phyloP scores from a whole-genome alignment of 2,888 invertebrate genomes.

The Netelia virgata region DNA sequence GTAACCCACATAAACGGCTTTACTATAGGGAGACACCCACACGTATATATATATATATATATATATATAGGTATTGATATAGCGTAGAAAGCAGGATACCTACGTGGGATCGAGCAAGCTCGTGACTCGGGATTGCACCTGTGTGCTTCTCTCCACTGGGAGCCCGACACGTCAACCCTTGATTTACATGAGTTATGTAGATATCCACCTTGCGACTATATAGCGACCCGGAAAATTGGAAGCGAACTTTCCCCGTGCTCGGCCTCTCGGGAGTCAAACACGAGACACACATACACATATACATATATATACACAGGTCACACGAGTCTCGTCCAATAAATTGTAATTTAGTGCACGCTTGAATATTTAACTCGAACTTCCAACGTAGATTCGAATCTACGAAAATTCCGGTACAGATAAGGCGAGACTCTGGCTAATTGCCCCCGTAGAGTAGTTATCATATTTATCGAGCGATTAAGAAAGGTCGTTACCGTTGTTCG shows the following conservation, averaged over 20 bases:
- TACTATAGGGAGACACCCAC: not conserved
- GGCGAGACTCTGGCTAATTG: slow-evolving; percentile 22
- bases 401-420: slow-evolving; percentile 12
- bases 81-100: not conserved
- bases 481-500: slow-evolving; percentile 17
- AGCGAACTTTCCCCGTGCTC: slow-evolving; percentile 22
- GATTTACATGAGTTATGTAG: slow-evolving; percentile 27
- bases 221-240: slow-evolving; percentile 38
- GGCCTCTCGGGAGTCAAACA: not conserved
- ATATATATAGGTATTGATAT: not conserved
- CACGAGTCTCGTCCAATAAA: not conserved
- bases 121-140: slow-evolving; percentile 47
- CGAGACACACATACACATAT: not conserved
- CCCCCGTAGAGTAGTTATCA: slow-evolving; percentile 15
- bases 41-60: too few relatives aligned
- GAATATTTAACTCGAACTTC: slow-evolving; percentile 30
- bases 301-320: not conserved
- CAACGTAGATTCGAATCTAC: not conserved
- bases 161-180: slow-evolving; percentile 33
- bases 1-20: slow-evolving; percentile 7
- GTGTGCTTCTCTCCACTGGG: slow-evolving; percentile 7
- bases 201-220: not conserved
- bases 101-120: slow-evolving; percentile 20
- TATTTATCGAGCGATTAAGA: slow-evolving; percentile 31
- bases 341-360: not conserved